Conservation (phyloP, 2,797 vertebrate species). For the Numenius phaeopus region DNA sequence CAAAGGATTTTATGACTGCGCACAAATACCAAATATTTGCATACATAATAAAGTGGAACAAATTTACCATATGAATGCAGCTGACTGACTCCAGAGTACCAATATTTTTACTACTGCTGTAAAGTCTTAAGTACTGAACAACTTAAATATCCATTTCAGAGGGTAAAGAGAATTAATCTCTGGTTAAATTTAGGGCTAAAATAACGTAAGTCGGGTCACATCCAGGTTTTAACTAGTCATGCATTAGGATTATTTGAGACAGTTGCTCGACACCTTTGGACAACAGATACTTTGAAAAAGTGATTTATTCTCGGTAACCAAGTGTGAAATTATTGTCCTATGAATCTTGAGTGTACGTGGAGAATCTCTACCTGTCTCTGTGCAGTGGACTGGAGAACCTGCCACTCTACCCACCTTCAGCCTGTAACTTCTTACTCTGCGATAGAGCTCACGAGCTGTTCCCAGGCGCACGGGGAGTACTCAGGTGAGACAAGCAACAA, state of each 20-base stretch:
- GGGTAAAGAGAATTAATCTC: background rate
- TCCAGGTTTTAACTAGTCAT: background rate
- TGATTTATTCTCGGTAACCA: background rate
- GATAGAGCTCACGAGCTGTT: background rate
- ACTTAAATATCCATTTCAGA: background rate
- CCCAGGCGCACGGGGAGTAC: background rate
- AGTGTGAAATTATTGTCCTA: background rate
- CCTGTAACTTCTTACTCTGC: background rate
- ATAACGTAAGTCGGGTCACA: background rate
- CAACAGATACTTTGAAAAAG: background rate
- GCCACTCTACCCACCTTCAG: background rate
- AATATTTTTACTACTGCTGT: background rate
- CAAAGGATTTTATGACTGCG: background rate
- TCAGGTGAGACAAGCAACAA: conserved; percentile 50
- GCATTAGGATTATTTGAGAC: background rate
- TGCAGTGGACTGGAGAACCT: background rate
- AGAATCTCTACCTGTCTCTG: background rate
- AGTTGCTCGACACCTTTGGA: background rate
- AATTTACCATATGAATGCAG: background rate
- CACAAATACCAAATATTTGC: conserved; percentile 24
- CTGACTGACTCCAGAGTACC: background rate
- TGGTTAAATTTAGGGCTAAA: background rate
- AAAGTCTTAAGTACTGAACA: background rate
- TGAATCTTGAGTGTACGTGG: background rate
- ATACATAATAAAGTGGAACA: background rate